A percentile compares a stretch with the other conserved stretches of the same genome.
These are phyloP conservation scores for Scomber japonicus DNA, from an alignment of 2,113 vertebrate genomes.

Conservation along the genomic window DNA sequence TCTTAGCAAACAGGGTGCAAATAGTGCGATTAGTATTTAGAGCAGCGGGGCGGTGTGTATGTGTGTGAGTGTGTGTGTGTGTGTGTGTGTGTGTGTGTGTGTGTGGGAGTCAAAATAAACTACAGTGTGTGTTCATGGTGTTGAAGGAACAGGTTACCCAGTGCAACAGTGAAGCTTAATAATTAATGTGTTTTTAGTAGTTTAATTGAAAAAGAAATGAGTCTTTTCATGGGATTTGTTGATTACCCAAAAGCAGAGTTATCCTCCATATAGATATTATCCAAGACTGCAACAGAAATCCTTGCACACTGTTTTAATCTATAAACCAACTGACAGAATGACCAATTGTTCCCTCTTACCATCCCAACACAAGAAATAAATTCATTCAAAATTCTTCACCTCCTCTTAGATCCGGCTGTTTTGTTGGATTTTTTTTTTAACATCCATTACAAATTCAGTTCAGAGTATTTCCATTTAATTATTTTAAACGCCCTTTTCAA, in stretches of 20 bases:
- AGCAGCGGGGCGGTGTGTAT: too few relatives aligned
- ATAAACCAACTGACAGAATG: background rate
- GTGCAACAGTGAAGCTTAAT: too few relatives aligned
- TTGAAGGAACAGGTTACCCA: too few relatives aligned
- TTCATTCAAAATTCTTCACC: background rate
- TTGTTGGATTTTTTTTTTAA: background rate
- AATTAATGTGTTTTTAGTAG: too few relatives aligned
- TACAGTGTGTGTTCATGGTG: too few relatives aligned
- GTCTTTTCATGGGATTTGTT: background rate
- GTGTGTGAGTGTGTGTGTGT: too few relatives aligned
- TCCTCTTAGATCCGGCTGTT: background rate
- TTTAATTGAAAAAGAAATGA: too few relatives aligned
- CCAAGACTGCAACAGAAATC: background rate
- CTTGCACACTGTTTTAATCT: background rate
- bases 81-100: too few relatives aligned
- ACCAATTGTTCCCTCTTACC: background rate
- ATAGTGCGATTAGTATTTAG: too few relatives aligned
- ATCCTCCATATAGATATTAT: background rate
- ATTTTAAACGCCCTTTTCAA: conserved; percentile 48
- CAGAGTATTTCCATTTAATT: conserved; percentile 38
- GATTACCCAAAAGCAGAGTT: background rate
- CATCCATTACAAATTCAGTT: conserved; percentile 30
- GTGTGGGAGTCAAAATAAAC: too few relatives aligned
- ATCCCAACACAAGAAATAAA: background rate
- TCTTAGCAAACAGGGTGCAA: too few relatives aligned